Base-by-base conservation (phyloP, 2,797 vertebrate genomes). In the Enteromius treurensis region DNA sequence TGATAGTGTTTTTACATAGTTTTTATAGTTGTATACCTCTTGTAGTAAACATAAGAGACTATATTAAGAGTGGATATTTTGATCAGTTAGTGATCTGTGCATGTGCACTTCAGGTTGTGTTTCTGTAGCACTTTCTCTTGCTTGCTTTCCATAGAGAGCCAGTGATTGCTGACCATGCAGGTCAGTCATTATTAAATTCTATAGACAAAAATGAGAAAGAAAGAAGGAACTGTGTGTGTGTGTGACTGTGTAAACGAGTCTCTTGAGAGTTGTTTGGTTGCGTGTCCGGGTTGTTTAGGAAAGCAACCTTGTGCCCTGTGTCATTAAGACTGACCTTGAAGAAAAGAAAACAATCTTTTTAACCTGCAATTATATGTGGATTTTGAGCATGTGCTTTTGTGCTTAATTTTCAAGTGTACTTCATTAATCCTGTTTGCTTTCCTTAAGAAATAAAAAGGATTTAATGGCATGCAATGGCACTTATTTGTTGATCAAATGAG, bases 301-400 rank as follows among this genome's bases (percentile, higher is more conserved):
- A 91, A 86, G 81, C 87, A 64, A 67, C 70, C 84, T 68, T 47
- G 3, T 92, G 70, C 71, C 83, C 67, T 34, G 3, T 91, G 77
- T 88, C 91, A 90, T 92, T 91, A 92, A 87, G 60, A 65, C 78
- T 78, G 67, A 32, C 73, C 68, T 74, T 81, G 51, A 81, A 83
- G 65, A 21, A 55, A 82, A 82, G 86, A 83, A 75, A 88, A 84
- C 82, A 34, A 51, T 86, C 51, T 89, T 90, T 85, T 83, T 76
- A 58, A 23, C 70, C 79, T 81, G 42, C 86, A 34, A 3, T 77
- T 80, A 58, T 68, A 58, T 40, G 64, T 69, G 23, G 83, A 65
- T 86, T 79, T 80, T 77, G 80, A 26, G 6, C n/a, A 10, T 69
- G 21, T 47, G 76, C 10, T 65, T 42, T 49, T 29, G 15, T 64